These are phyloP conservation scores for Tachina grossa DNA, from an alignment of 2,888 invertebrate species.

Conservation along the genomic window DNA sequence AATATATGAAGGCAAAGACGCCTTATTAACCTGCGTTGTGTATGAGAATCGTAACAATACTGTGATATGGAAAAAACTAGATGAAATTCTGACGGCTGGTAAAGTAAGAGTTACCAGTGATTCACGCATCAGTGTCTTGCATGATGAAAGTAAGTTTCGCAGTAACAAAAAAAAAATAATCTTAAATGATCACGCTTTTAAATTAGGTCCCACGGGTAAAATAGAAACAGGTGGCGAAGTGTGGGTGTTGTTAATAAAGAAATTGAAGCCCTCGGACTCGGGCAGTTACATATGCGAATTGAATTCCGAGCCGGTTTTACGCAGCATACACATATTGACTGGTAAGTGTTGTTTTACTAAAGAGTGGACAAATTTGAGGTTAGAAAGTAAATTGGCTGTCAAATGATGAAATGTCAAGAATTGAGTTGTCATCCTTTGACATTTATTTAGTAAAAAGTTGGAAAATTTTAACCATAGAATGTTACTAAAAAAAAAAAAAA, in stretches of 20 bases:
- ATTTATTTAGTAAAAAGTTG: no score
- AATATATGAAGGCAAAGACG: constrained; percentile 89
- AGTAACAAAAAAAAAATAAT: not conserved
- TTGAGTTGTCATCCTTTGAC: no score
- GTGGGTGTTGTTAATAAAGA: constrained; percentile 91
- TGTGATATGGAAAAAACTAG: constrained; percentile 90
- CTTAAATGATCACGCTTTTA: not conserved
- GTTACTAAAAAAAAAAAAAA: no score
- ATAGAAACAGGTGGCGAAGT: constrained; percentile 88
- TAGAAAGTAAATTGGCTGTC: no score
- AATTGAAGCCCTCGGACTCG: constrained; percentile 87
- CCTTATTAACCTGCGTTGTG: constrained; percentile 91
- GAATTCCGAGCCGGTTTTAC: constrained; percentile 90
- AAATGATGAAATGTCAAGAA: no score
- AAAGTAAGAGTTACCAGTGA: constrained; percentile 90
- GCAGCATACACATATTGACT: constrained; percentile 90
- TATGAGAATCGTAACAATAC: constrained; percentile 86
- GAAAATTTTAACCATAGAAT: no score
- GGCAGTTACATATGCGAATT: constrained; percentile 93
- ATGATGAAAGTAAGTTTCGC: constrained; percentile 87
- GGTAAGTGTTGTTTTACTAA: constrained; percentile 83
- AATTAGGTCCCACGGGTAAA: constrained; percentile 78
- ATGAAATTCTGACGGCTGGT: constrained; percentile 89
- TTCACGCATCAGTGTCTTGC: constrained; percentile 88
- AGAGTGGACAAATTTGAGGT: no score